These are phyloP conservation scores for Euwallacea similis DNA, from an alignment of 1,140 invertebrate species.

Conservation along the genomic window DNA sequence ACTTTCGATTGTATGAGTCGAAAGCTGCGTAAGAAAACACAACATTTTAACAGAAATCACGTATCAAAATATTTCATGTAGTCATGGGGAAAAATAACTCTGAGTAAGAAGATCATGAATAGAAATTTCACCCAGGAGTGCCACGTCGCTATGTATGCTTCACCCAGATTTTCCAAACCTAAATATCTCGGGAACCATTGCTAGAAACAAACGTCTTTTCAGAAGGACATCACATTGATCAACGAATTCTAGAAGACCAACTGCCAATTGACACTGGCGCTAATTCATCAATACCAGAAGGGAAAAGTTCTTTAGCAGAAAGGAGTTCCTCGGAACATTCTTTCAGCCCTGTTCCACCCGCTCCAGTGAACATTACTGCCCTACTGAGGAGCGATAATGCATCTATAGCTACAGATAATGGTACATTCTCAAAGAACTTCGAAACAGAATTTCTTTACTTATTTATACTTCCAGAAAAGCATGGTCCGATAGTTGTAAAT, in stretches of 20 bases:
- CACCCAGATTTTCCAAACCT: background rate
- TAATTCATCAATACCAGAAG: background rate
- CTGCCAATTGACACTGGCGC: background rate
- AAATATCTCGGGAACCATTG: background rate
- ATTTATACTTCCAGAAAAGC: background rate
- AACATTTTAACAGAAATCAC: too few relatives aligned
- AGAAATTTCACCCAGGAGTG: background rate
- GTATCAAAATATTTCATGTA: too few relatives aligned
- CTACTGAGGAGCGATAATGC: background rate
- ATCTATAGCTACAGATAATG: background rate
- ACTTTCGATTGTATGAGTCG: too few relatives aligned
- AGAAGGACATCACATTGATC: slow-evolving; percentile 12
- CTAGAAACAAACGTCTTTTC: background rate
- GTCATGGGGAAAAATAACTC: too few relatives aligned
- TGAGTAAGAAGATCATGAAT: too few relatives aligned
- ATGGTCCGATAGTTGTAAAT: background rate
- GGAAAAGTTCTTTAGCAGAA: background rate
- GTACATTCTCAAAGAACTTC: background rate
- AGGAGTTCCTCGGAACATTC: too few relatives aligned
- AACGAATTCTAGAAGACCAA: slow-evolving; percentile 14
- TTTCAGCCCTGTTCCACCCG: too few relatives aligned
- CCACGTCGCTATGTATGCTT: background rate
- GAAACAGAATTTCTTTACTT: background rate
- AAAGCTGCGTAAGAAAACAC: too few relatives aligned
- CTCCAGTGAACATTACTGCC: too few relatives aligned